Conservation (phyloP, 2,113 vertebrate species). For the Cygnus atratus region DNA sequence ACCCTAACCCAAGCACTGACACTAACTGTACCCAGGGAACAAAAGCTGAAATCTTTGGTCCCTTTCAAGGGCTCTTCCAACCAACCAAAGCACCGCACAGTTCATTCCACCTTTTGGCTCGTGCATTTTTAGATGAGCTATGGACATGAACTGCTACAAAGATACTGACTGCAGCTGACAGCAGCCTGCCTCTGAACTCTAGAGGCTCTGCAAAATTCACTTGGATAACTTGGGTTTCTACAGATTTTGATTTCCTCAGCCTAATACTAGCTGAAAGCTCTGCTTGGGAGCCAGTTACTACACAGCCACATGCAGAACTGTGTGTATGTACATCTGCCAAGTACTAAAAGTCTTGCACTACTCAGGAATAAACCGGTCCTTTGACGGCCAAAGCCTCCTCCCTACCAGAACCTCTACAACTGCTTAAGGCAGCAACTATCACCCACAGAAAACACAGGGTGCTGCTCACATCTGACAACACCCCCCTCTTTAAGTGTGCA, state of each 20-base stretch:
- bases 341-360: background rate
- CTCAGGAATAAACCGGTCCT: background rate
- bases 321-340: background rate
- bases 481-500: background rate
- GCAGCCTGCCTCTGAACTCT: background rate
- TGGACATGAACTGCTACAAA: background rate
- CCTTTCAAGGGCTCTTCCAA: background rate
- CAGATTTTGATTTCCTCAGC: background rate
- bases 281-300: background rate
- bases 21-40: background rate
- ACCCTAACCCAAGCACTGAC: background rate
- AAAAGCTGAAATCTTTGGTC: background rate
- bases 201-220: background rate
- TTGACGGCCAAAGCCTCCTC: background rate
- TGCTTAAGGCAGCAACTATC: background rate
- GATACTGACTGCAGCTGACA: background rate
- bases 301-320: background rate
- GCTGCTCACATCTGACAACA: background rate
- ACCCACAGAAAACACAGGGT: background rate
- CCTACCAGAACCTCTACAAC: background rate
- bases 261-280: background rate
- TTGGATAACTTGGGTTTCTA: background rate
- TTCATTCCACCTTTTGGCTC: background rate
- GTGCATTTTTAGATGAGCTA: background rate
- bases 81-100: background rate